Conservation (phyloP, 2,113 vertebrate genomes). For the Chascanopsetta lugubris region DNA sequence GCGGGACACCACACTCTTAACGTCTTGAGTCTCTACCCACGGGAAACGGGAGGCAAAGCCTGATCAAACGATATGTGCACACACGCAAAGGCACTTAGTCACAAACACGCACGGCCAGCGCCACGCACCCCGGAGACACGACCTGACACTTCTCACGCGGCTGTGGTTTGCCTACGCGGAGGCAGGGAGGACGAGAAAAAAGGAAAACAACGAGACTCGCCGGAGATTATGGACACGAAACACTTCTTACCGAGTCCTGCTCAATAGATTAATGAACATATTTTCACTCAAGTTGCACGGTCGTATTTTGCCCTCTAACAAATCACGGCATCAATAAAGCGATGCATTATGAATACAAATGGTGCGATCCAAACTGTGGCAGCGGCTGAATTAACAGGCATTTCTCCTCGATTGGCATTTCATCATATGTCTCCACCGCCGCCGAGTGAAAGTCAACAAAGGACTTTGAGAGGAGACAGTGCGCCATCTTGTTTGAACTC, state of each 20-base stretch:
- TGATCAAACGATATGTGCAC: conserved; percentile 69
- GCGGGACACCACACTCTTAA: conserved; percentile 50
- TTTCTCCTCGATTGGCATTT: conserved; percentile 73
- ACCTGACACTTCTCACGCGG: conserved; percentile 71
- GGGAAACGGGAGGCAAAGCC: conserved; percentile 60
- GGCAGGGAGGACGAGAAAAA: conserved; percentile 42
- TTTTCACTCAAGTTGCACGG: conserved; percentile 73
- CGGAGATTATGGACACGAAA: conserved; percentile 68
- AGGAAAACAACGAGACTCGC: conserved; percentile 42
- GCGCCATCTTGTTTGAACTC: conserved; percentile 39
- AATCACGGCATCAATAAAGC: conserved; percentile 75
- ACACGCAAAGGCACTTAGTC: conserved; percentile 38
- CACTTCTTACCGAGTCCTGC: conserved; percentile 65
- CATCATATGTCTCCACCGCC: conserved; percentile 63
- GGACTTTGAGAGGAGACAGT: conserved; percentile 52
- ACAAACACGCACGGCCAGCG: conserved; percentile 27
- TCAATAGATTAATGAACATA: conserved; percentile 76
- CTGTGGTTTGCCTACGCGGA: conserved; percentile 36
- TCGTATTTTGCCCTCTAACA: conserved; percentile 76
- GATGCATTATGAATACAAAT: conserved; percentile 76
- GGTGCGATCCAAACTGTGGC: conserved; percentile 67
- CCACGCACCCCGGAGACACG: conserved; percentile 59
- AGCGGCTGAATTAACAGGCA: conserved; percentile 72
- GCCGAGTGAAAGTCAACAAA: conserved; percentile 67
- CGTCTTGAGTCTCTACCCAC: conserved; percentile 57